Evolutionary conservation across 2,888 invertebrate genomes (phyloP).

Genomic region (Eulithis testata): DNA sequence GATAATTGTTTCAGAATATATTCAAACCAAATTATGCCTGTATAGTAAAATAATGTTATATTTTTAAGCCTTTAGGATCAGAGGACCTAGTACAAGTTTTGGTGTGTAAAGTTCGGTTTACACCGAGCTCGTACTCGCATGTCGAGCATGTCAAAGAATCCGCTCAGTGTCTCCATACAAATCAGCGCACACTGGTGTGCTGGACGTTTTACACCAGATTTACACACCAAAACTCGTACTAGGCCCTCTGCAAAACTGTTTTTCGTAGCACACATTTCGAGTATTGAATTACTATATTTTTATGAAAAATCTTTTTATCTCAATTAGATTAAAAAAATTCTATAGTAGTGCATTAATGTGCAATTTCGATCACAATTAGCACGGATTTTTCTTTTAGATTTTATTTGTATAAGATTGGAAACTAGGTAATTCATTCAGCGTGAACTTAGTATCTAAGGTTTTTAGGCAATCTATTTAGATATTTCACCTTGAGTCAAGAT

Average conservation of each 20-base stretch:
- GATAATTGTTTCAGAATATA: neutral
- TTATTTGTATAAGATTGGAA: neutral
- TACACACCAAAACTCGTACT: too few species aligned
- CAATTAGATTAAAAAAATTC: conserved; percentile 5
- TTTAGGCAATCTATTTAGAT: neutral
- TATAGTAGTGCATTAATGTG: conserved; percentile 6
- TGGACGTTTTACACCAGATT: too few species aligned
- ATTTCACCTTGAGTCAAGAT: neutral
- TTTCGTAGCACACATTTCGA: conserved; percentile 3
- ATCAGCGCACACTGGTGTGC: too few species aligned
- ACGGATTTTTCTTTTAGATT: neutral
- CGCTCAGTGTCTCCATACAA: too few species aligned
- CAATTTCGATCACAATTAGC: neutral
- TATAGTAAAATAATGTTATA: neutral
- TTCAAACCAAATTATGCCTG: neutral
- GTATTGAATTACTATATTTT: conserved; percentile 1
- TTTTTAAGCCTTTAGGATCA: too few species aligned
- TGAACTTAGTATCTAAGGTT: neutral
- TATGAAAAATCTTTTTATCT: conserved; percentile 14
- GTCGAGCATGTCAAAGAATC: too few species aligned
- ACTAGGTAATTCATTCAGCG: neutral
- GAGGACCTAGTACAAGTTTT: too few species aligned
- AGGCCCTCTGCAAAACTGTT: neutral
- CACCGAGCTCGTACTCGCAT: too few species aligned
- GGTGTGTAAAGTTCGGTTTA: too few species aligned